Conservation (phyloP, 2,888 invertebrate genomes). For the Sepioteuthis lessoniana region DNA sequence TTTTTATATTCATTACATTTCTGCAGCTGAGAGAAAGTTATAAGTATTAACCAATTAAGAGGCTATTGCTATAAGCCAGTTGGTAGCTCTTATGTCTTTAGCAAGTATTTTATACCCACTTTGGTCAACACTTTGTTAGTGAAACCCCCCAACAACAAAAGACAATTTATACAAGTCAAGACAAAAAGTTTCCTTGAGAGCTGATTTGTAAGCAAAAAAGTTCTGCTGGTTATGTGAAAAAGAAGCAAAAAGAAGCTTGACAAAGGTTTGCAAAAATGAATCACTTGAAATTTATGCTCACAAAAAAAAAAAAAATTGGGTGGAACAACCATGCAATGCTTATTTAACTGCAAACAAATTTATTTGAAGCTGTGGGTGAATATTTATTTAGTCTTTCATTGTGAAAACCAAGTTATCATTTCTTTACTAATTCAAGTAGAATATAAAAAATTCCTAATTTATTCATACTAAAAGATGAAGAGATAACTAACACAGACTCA, state of each 20-base stretch:
- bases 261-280: neutral
- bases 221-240: too few species aligned
- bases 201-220: neutral
- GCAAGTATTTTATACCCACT: neutral
- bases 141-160: neutral
- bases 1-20: neutral
- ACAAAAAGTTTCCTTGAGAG: neutral
- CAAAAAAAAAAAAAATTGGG: neutral
- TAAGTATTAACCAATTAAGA: neutral
- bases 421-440: neutral
- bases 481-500: neutral
- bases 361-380: neutral
- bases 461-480: neutral
- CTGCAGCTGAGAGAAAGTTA: neutral
- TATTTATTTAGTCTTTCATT: neutral
- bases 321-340: neutral
- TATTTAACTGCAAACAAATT: neutral
- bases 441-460: neutral
- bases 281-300: neutral
- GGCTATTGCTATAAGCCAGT: neutral
- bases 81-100: neutral
- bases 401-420: neutral
- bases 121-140: neutral
- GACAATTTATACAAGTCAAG: neutral
- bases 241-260: neutral